Percentiles rank a stretch among this genome's conserved stretches.
phyloP scores from a whole-genome alignment of 2,888 invertebrate genomes.

The Dromius quadrimaculatus region DNA sequence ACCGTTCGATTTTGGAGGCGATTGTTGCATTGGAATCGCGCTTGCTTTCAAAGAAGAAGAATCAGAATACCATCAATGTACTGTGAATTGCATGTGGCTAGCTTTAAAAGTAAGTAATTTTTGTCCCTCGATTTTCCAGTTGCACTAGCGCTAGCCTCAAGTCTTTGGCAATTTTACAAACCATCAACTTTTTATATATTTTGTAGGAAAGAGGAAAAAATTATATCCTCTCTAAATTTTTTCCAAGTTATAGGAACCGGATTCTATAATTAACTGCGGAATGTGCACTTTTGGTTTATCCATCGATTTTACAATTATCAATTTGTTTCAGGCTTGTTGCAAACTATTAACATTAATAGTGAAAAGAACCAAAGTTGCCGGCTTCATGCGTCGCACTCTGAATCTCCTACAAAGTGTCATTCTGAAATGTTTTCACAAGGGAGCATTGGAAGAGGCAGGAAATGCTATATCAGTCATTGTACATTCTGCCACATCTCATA shows the following conservation, averaged over 20 bases:
- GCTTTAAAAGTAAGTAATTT: slow-evolving; percentile 28
- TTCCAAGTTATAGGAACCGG: no score
- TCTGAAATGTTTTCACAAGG: slow-evolving; percentile 36
- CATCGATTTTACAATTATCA: no score
- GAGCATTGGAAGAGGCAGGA: slow-evolving; percentile 35
- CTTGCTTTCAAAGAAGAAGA: slow-evolving; percentile 6
- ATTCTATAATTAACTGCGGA: no score
- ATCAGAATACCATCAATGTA: background rate
- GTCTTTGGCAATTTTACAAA: background rate
- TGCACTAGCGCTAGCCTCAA: background rate
- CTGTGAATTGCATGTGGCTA: slow-evolving; percentile 41
- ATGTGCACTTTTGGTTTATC: no score
- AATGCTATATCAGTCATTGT: slow-evolving; percentile 1
- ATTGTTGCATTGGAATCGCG: slow-evolving; percentile 13
- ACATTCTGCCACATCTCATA: background rate
- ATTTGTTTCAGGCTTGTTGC: slow-evolving; percentile 24
- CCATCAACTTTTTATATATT: no score
- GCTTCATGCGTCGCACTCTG: slow-evolving; percentile 7
- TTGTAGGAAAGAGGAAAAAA: no score
- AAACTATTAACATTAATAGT: slow-evolving; percentile 1
- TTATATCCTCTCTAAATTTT: no score
- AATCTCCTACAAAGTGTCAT: background rate
- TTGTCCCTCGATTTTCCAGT: no score
- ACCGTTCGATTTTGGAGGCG: background rate
- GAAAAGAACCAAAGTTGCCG: background rate